Conservation (phyloP, 2,888 invertebrate genomes). For the Hemithea aestivaria region DNA sequence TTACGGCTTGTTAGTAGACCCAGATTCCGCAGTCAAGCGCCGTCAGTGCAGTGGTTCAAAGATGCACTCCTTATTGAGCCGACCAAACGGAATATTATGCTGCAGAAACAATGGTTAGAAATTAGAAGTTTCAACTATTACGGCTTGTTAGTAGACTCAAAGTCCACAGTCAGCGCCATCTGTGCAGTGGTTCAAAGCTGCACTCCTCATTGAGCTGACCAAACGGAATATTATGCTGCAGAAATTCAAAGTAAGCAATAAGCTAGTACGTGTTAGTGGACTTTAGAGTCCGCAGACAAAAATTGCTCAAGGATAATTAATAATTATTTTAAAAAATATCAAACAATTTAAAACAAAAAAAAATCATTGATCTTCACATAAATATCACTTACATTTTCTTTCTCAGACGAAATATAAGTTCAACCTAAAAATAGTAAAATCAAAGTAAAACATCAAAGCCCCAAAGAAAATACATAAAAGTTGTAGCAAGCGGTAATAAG, state of each 20-base stretch:
- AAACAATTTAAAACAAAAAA: no score
- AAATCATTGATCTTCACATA: no score
- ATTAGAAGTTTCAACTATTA: neutral
- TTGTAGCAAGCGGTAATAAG: conserved; percentile 3
- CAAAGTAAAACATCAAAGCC: conserved; percentile 5
- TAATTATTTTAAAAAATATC: no score
- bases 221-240: conserved; percentile 43
- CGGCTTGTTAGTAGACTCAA: conserved; percentile 57
- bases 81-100: conserved; percentile 35
- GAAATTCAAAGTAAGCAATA: conserved; percentile 52
- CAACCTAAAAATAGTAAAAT: neutral
- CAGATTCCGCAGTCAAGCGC: conserved; percentile 40
- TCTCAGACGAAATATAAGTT: neutral
- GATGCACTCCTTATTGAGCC: conserved; percentile 55
- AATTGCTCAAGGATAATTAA: no score
- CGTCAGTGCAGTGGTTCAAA: conserved; percentile 59
- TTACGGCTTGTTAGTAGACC: conserved; percentile 53
- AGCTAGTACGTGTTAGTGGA: conserved; percentile 45
- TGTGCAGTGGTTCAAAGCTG: conserved; percentile 67
- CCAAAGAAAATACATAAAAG: conserved; percentile 3
- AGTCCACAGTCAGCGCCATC: conserved; percentile 37
- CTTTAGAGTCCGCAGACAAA: conserved; percentile 41
- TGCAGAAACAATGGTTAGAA: conserved; percentile 58
- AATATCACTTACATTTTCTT: no score
- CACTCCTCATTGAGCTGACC: conserved; percentile 43